Base-by-base conservation (phyloP, 1,140 invertebrate genomes). In the Danaus melanippus region DNA sequence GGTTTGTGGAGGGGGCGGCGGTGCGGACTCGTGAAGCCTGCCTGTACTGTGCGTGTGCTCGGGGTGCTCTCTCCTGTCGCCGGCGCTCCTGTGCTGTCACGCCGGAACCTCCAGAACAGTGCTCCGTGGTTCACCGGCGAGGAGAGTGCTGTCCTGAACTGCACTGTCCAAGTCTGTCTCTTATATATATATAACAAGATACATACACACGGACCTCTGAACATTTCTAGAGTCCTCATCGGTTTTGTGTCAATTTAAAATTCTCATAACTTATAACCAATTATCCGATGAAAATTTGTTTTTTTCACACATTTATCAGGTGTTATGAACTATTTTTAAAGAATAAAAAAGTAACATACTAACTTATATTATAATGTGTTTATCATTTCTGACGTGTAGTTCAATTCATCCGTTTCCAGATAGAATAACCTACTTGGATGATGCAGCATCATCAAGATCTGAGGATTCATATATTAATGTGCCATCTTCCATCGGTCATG, bases 101-200 rank as follows among this genome's bases (percentile, higher is more conserved):
- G 60, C 92, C 93, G 4, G 91, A 92, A 76, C 91, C 93, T 12
- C 91, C 92, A 50, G 67, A 88, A 2, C 91, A 92, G 43, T 96
- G 95, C 71, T 89, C 92, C 21, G 83, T 92, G 5, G 80, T 92
- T 15, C 91, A 93, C 46, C 88, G 89, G 58, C 88, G 89, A 50
- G 90, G 90, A 53, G 84, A 89, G 15, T 96, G 94, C 78, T 96
- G 95, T 68, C 89, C 93, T 1, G 90, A 94, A 64, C 76, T 96
- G 47, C 89, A 92, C 48, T 96, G 95, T 71, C 88, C 91, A 76
- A 79, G 85, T 88, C 12, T 51, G 12, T 54, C 21, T 32, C 21
- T 32, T 32, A 32, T 32, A 3, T 1, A 32, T 7, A 32, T 32
- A 32, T 32, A 32, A 32, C 21, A 32, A 32, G 21, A 32, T 32